Percentiles rank a stretch among this genome's conserved stretches.
These are phyloP conservation scores for Crotalus helleri DNA, from an alignment of 2,113 vertebrate genomes.

Conservation along the genomic window DNA sequence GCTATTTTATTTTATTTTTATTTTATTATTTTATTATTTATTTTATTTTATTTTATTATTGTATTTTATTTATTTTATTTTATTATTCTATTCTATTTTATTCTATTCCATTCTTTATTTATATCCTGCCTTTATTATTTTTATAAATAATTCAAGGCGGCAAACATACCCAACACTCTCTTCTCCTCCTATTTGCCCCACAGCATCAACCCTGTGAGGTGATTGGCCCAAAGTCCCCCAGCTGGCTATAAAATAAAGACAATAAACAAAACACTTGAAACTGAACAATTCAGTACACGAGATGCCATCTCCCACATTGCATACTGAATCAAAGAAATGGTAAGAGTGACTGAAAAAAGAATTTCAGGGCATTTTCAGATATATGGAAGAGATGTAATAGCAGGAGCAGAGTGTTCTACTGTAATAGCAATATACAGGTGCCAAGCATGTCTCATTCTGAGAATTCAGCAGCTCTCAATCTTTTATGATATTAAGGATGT, in stretches of 20 bases:
- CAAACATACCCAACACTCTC: neutral
- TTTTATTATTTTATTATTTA: too few relatives aligned
- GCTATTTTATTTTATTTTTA: too few relatives aligned
- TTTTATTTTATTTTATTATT: too few relatives aligned
- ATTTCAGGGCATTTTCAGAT: neutral
- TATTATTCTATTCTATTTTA: too few relatives aligned
- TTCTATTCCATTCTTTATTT: neutral
- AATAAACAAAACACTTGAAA: constrained; percentile 20
- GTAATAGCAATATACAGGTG: neutral
- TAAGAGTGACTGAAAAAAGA: neutral
- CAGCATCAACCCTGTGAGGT: neutral
- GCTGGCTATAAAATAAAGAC: neutral
- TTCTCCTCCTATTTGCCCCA: neutral
- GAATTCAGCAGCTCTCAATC: neutral
- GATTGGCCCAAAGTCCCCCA: neutral
- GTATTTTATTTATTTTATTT: too few relatives aligned
- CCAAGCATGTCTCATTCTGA: neutral
- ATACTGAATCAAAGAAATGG: constrained; percentile 12
- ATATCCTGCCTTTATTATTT: neutral
- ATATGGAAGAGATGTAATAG: neutral
- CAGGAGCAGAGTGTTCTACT: neutral
- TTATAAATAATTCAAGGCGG: neutral
- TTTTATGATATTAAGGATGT: neutral
- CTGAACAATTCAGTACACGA: constrained; percentile 21
- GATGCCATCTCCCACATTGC: constrained; percentile 24